phyloP scores from a whole-genome alignment of 2,113 vertebrate species.

The Chaenocephalus aceratus region DNA sequence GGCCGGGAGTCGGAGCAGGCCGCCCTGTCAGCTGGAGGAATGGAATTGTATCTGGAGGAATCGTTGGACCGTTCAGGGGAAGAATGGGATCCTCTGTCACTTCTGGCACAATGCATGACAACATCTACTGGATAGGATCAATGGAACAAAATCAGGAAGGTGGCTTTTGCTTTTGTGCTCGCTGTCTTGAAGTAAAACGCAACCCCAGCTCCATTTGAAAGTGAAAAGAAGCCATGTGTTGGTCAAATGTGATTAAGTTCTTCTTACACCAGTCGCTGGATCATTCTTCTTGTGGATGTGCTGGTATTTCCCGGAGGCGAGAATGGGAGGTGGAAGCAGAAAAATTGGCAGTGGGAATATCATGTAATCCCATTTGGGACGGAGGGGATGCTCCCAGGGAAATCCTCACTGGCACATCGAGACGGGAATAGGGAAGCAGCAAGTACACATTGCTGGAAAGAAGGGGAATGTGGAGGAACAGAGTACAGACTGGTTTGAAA shows the following conservation, averaged over 20 bases:
- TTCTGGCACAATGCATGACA: conserved; percentile 43
- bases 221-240: conserved; percentile 38
- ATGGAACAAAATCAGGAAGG: conserved; percentile 17
- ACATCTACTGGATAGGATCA: conserved; percentile 38
- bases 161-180: conserved; percentile 25
- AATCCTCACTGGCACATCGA: conserved; percentile 41
- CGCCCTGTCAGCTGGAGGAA: conserved; percentile 63
- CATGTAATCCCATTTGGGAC: conserved; percentile 75
- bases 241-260: conserved; percentile 62
- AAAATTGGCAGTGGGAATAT: conserved; percentile 62
- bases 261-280: conserved; percentile 49
- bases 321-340: conserved; percentile 16
- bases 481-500: conserved; percentile 1
- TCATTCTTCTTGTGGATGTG: conserved; percentile 19
- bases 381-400: conserved; percentile 58
- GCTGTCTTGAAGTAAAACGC: conserved; percentile 19
- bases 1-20: conserved; percentile 19
- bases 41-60: conserved; percentile 69
- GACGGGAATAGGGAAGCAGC: conserved; percentile 26
- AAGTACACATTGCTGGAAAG: conserved; percentile 24
- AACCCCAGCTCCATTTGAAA: conserved; percentile 22
- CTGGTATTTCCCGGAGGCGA: conserved; percentile 34
- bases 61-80: conserved; percentile 22
- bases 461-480: conserved; percentile 13
- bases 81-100: conserved; percentile 43